Evolutionary conservation across 2,888 invertebrate genomes (phyloP), one percentile per base, ranked within the genome.

Genomic region (Brachyptera putata): DNA sequence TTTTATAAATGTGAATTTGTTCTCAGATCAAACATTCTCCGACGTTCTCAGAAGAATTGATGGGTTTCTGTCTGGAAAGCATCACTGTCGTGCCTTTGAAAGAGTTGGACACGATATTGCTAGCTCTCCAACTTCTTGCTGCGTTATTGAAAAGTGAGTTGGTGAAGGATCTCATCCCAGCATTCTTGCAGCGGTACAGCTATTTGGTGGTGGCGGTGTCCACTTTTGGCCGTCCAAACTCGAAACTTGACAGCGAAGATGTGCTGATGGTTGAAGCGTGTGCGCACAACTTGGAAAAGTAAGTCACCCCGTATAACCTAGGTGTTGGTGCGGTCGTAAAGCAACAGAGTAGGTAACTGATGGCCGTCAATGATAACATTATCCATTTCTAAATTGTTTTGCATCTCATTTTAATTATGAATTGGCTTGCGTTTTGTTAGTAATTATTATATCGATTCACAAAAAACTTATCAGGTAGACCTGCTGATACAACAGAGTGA

Each of bases 161-260:
- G 16, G 53, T 36, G 21, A 16, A 34, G 16, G 36, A 30, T 11
- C 2, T 18, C 3, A 18, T 53, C 9, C 53, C 53, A 7, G 53
- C 53, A 14, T 34, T 53, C n/a, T 18, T 53, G 53, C 53, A 53
- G 21, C 53, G 53, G 2, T 53, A 34, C 36, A 34, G 16, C 11
- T 13, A 11, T 13, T 16, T 53, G 11, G n/a, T 50, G 25, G 26
- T 2, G 1, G n/a, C 30, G 3, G 30, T 50, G n/a, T n/a, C n/a
- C n/a, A n/a, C n/a, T n/a, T n/a, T n/a, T n/a, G n/a, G n/a, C n/a
- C n/a, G n/a, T n/a, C n/a, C n/a, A n/a, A n/a, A n/a, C n/a, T n/a
- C n/a, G n/a, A n/a, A n/a, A n/a, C n/a, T n/a, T n/a, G n/a, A n/a
- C n/a, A n/a, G n/a, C n/a, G n/a, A n/a, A n/a, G n/a, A n/a, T n/a